Base-by-base conservation (phyloP, 92 coral and sea anemone genomes). In the Siderastrea siderea region DNA sequence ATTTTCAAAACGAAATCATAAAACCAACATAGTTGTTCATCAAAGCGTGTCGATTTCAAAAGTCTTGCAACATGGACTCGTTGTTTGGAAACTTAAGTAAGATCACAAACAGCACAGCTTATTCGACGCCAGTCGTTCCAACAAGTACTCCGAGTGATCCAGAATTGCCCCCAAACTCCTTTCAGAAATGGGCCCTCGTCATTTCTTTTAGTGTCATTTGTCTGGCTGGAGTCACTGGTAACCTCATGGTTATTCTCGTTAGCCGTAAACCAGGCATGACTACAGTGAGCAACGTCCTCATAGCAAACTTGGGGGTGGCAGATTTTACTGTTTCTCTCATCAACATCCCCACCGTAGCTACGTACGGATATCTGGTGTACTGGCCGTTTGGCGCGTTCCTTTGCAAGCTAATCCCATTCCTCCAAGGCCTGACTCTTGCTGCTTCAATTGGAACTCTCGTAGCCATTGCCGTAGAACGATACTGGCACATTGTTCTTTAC, bases 301-400 rank as follows among this genome's bases (percentile, higher is more conserved):
- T 95, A 51, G 95, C 94, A 10, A 95, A 95, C 77, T 86, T 95
- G 5, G 96, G 86, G 54, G 49, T 88, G 44, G 95, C 96, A 7
- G 98, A 95, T 62, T 70, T 95, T 7, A 68, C 94, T 55, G 98
- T 95, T 12, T 90, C 92, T 19, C 71, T 93, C 1, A 88, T 95
- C 58, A 95, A 95, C 82, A 88, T 90, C 3, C 98, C 98, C 15
- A 85, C 88, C 48, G 98, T 95, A 11, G 94, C 86, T 1, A 73
- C 91, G 0, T 94, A 95, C 73, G 93, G 94, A 1, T 94, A 93
- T 63, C 81, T 95, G 59, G 89, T 92, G 75, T 85, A 86, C 55
- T 95, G 98, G 98, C 98, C 98, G 51, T 95, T 95, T 55, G 98
- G 98, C n/a, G 86, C 80, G 7, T 86, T 76, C 14, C 87, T 95